These are phyloP conservation scores for Gambelia wislizenii DNA, from an alignment of 2,797 vertebrate genomes.

Conservation along the genomic window DNA sequence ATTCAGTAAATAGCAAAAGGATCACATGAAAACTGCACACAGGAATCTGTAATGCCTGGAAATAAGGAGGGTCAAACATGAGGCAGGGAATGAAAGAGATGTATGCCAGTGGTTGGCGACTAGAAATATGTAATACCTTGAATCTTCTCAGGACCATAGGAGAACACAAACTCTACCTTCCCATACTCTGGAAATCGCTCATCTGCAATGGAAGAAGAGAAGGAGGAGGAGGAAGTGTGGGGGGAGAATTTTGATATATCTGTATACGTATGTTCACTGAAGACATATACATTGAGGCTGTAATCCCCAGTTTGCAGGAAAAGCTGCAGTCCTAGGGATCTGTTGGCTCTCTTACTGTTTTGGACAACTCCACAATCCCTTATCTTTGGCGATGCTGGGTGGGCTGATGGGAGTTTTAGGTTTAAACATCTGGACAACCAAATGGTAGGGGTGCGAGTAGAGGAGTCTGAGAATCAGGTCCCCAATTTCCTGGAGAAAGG, in stretches of 20 bases:
- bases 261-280: background rate
- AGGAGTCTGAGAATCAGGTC: background rate
- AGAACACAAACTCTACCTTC: conserved; percentile 98
- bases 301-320: background rate
- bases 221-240: background rate
- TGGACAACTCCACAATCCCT: background rate
- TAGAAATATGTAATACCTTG: conserved; percentile 83
- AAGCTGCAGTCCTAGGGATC: background rate
- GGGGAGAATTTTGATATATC: conserved; percentile 18
- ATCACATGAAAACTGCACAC: background rate
- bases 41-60: background rate
- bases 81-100: background rate
- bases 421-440: too few species aligned
- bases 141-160: conserved; percentile 97
- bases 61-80: background rate
- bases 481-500: too few species aligned
- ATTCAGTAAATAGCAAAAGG: background rate
- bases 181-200: conserved; percentile 97
- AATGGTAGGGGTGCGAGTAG: too few species aligned
- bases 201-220: conserved; percentile 78
- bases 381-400: too few species aligned
- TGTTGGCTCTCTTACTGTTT: background rate
- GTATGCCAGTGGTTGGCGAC: background rate
- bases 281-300: background rate
- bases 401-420: too few species aligned